Evolutionary conservation across 1,140 invertebrate species (phyloP), one percentile per base, ranked within the genome.

Genomic region (Leguminivora glycinivorella): DNA sequence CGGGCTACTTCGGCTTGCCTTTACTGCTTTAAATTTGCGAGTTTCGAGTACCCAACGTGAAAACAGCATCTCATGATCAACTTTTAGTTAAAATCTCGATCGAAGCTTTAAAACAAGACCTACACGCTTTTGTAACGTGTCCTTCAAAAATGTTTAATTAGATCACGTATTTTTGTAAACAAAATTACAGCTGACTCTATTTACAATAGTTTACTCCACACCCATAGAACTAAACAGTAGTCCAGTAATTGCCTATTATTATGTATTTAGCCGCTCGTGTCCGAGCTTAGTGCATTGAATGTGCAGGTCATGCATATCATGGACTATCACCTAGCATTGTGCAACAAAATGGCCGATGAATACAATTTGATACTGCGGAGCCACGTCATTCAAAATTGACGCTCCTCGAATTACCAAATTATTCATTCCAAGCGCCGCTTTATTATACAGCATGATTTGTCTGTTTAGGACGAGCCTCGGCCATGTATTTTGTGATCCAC

Each of bases 361-460:
- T 52, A 22, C 17, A 19, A 22, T 52, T 43, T 22, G 7, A 22
- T 52, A 52, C 19, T 22, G 19, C 19, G 47, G 22, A 52, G 47
- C 47, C 56, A 29, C 56, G 56, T 60, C 58, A 63, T 69, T 75
- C 71, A 71, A 71, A 80, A 75, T 77, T 75, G 78, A 77, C 25
- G 58, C 58, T 29, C 26, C 29, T 63, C 25, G n/a, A 76, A 75
- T 74, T 75, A 71, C 70, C 68, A 56, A 76, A 63, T 63, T 63
- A 63, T 26, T 68, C 69, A 72, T 34, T 68, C 25, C 26, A 29
- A 58, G 31, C 52, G 56, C 66, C 40, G 34, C 66, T 73, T 78
- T 78, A 75, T 78, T 80, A 78, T 68, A 25, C 69, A 69, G 69
- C 79, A 70, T 80, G 79, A 80, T 75, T 80, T 63, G 73, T 43